A percentile compares a stretch with the other conserved stretches of the same genome.
Evolutionary conservation across 2,113 vertebrate species (phyloP).

Genomic region (Gavialis gangeticus): DNA sequence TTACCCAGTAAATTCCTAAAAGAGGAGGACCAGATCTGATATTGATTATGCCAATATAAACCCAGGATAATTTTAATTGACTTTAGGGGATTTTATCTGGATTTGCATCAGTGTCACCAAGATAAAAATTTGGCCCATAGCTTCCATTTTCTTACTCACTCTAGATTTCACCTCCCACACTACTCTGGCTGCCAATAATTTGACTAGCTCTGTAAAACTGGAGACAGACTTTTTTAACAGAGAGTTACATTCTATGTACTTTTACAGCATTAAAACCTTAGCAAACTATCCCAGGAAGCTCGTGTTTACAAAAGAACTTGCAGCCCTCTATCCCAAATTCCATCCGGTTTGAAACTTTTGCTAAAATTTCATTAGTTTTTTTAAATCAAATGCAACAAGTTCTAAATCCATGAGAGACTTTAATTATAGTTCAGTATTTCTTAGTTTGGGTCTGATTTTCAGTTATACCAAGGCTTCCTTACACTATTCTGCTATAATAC

Average conservation of each 20-base stretch:
- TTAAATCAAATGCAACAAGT: not conserved
- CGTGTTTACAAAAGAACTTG: not conserved
- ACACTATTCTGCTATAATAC: not conserved
- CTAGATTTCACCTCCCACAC: not conserved
- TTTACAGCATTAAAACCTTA: not conserved
- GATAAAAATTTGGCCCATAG: not conserved
- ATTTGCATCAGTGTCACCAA: conserved; percentile 37
- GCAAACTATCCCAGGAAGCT: not conserved
- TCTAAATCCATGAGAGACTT: not conserved
- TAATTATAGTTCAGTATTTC: not conserved
- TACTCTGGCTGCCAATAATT: not conserved
- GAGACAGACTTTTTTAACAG: not conserved
- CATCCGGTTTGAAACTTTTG: not conserved
- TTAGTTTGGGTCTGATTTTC: not conserved
- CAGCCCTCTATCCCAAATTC: not conserved
- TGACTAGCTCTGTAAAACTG: not conserved
- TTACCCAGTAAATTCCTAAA: conserved; percentile 43
- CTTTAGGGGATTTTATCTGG: conserved; percentile 15
- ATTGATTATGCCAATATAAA: conserved; percentile 18
- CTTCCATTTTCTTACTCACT: conserved; percentile 3
- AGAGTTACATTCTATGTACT: not conserved
- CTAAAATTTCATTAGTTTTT: not conserved
- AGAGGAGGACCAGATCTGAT: conserved; percentile 33
- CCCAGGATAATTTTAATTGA: conserved; percentile 9
- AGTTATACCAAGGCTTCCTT: not conserved